Conservation (phyloP, 35 echinoderm and acorn worm species). For the Ptychodera flava region DNA sequence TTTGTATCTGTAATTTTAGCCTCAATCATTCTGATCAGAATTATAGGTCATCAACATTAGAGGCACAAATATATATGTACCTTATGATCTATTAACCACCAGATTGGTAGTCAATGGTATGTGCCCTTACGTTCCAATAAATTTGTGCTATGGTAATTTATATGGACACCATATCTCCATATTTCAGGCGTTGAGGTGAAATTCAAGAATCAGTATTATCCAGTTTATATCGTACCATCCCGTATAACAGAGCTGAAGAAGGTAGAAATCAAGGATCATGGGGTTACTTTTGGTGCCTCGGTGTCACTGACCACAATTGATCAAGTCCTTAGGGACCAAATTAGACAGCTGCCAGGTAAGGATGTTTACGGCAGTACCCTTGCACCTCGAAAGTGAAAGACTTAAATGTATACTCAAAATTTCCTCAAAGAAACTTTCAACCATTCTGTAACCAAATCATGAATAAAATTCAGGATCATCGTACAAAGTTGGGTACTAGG, state of each 20-base stretch:
- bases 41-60: background rate
- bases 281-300: constrained; percentile 59
- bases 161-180: background rate
- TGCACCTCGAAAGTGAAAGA: no score
- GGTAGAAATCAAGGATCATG: constrained; percentile 26
- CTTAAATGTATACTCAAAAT: no score
- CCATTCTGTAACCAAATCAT: no score
- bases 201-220: constrained; percentile 86
- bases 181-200: constrained; percentile 77
- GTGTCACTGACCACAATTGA: constrained; percentile 55
- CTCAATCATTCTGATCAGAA: background rate
- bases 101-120: background rate
- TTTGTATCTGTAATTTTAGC: background rate
- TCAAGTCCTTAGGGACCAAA: constrained; percentile 44
- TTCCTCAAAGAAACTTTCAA: no score
- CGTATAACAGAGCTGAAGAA: constrained; percentile 55
- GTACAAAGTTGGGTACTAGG: no score
- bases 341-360: constrained; percentile 46
- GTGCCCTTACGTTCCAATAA: background rate
- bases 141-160: background rate
- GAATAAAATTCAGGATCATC: no score
- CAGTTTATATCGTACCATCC: constrained; percentile 46
- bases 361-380: no score
- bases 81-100: background rate
- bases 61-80: background rate